Percentiles rank a stretch among this genome's conserved stretches.
These are phyloP conservation scores for Agrochola litura DNA, from an alignment of 2,888 invertebrate species.

Conservation along the genomic window DNA sequence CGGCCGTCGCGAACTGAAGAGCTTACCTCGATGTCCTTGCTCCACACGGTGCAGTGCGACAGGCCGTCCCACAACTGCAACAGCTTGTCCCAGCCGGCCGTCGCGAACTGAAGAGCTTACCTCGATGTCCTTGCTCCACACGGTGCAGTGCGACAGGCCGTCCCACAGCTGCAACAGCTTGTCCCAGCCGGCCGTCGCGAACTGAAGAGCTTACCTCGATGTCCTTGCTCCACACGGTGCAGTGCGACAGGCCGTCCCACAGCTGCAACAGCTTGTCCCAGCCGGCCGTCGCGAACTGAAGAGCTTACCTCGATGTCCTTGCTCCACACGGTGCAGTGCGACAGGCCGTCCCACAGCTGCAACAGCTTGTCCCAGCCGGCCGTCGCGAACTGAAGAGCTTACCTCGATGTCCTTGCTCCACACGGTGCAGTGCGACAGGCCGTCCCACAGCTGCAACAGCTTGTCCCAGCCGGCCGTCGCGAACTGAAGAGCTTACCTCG, in stretches of 20 bases:
- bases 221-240: conserved; percentile 97
- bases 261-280: conserved; percentile 95
- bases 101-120: conserved; percentile 82
- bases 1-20: too few relatives aligned
- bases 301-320: too few relatives aligned
- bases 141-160: too few relatives aligned
- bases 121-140: too few relatives aligned
- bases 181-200: too few relatives aligned
- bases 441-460: conserved; percentile 96
- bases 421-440: conserved; percentile 95
- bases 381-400: conserved; percentile 34
- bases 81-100: conserved; percentile 95
- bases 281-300: conserved; percentile 95
- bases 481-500: too few relatives aligned
- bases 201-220: conserved; percentile 91
- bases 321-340: too few relatives aligned
- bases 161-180: too few relatives aligned
- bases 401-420: conserved; percentile 97
- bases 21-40: conserved; percentile 95
- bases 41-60: conserved; percentile 97
- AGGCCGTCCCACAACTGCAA: conserved; percentile 97
- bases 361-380: too few relatives aligned
- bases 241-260: conserved; percentile 97
- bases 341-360: too few relatives aligned
- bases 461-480: conserved; percentile 96